phyloP scores from a whole-genome alignment of 2,113 vertebrate genomes.

The Pomatorhinus ruficollis region DNA sequence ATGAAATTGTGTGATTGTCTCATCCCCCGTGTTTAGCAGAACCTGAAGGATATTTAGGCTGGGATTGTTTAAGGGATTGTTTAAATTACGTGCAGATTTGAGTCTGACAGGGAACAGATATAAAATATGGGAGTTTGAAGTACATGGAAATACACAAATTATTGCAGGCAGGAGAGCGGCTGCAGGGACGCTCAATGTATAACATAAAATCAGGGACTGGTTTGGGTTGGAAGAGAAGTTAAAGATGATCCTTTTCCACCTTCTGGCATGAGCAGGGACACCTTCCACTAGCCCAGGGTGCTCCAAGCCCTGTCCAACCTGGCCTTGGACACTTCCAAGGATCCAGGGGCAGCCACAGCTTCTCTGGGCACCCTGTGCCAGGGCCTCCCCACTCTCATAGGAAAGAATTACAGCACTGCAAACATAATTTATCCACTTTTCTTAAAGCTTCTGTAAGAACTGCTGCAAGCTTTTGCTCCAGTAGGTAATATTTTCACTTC shows the following conservation, averaged over 20 bases:
- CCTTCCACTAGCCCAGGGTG: fast-evolving
- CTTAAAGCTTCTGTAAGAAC: background rate
- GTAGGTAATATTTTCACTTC: background rate
- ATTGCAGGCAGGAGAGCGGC: background rate
- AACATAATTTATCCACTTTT: background rate
- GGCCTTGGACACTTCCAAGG: background rate
- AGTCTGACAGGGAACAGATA: background rate
- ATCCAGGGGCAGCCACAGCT: background rate
- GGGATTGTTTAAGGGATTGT: background rate
- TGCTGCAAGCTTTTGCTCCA: background rate
- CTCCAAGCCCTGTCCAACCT: fast-evolving
- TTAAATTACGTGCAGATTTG: background rate
- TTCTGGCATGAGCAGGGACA: background rate
- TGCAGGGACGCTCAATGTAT: background rate
- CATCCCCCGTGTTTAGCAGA: background rate
- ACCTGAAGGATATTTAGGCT: background rate
- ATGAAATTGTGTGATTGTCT: background rate
- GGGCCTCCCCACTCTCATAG: fast-evolving
- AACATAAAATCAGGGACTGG: background rate
- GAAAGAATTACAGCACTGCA: background rate
- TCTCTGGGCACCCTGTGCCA: background rate
- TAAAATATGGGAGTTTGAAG: background rate
- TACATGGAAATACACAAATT: background rate
- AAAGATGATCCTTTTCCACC: background rate
- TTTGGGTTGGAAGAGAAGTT: background rate